phyloP scores from a whole-genome alignment of 35 echinoderm and acorn worm genomes.

The Apostichopus californicus region DNA sequence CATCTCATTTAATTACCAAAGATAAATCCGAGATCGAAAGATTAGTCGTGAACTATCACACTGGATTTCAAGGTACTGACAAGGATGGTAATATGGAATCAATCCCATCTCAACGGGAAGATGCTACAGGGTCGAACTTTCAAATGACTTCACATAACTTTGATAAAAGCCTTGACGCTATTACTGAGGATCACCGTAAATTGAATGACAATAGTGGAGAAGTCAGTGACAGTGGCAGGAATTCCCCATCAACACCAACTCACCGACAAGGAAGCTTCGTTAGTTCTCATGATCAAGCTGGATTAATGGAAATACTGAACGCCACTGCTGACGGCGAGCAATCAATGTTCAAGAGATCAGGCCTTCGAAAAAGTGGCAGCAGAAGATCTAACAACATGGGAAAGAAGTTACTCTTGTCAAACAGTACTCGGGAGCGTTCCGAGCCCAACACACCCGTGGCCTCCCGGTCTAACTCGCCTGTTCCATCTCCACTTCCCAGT shows the following conservation, averaged over 20 bases:
- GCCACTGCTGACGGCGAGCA: neutral
- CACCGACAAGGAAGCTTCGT: neutral
- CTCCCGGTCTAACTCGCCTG: neutral
- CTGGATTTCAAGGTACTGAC: slow-evolving; percentile 66
- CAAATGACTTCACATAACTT: neutral
- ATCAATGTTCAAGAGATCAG: slow-evolving; percentile 2
- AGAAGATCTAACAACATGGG: neutral
- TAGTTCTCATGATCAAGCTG: slow-evolving; percentile 2
- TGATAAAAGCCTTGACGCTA: slow-evolving; percentile 23
- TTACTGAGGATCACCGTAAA: slow-evolving; percentile 32
- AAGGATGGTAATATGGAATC: slow-evolving; percentile 32
- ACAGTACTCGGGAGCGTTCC: slow-evolving; percentile 5
- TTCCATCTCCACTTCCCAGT: neutral
- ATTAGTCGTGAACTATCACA: slow-evolving; percentile 76
- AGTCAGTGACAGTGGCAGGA: neutral
- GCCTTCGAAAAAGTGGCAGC: slow-evolving; percentile 6
- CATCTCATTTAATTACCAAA: slow-evolving; percentile 61
- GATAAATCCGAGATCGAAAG: slow-evolving; percentile 70
- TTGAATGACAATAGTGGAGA: neutral
- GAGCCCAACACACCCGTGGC: neutral
- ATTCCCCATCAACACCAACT: neutral
- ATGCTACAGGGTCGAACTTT: neutral
- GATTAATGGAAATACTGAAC: slow-evolving; percentile 6
- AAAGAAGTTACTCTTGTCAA: slow-evolving; percentile 15
- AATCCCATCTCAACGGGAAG: neutral